A percentile compares a stretch with the other conserved stretches of the same genome.
These are phyloP conservation scores for Columbina picui DNA, from an alignment of 2,113 vertebrate genomes.

Conservation along the genomic window DNA sequence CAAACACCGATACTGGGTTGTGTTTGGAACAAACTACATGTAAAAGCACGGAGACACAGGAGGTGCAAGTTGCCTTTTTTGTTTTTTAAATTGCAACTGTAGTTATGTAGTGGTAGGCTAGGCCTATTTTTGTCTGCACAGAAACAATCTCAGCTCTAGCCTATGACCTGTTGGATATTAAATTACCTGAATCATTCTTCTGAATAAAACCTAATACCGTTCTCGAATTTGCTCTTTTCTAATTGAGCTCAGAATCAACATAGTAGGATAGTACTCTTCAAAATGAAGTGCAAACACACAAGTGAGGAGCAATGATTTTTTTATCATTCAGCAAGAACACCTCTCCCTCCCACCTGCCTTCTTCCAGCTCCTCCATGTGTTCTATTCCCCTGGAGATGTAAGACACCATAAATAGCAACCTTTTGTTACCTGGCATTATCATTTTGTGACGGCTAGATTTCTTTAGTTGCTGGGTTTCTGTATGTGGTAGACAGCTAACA, in stretches of 20 bases:
- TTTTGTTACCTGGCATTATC: not conserved
- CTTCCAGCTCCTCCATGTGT: not conserved
- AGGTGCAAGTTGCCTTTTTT: not conserved
- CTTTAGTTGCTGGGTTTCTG: not conserved
- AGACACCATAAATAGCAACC: not conserved
- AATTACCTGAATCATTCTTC: not conserved
- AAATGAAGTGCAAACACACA: not conserved
- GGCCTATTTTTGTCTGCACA: not conserved
- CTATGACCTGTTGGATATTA: not conserved
- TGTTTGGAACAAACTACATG: not conserved
- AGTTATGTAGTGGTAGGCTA: not conserved
- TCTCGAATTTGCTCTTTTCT: slow-evolving; percentile 10
- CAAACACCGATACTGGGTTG: not conserved
- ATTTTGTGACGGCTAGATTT: not conserved
- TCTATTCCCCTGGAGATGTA: not conserved
- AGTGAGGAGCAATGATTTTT: not conserved
- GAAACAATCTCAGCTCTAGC: not conserved
- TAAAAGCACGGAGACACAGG: not conserved
- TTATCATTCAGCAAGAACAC: not conserved
- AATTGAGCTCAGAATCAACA: slow-evolving; percentile 3
- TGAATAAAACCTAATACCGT: not conserved
- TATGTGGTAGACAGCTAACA: not conserved
- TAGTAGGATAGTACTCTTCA: not conserved
- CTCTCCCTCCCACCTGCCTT: not conserved
- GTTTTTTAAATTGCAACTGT: not conserved